phyloP scores from a whole-genome alignment of 2,888 invertebrate species.

The Trilocha varians region DNA sequence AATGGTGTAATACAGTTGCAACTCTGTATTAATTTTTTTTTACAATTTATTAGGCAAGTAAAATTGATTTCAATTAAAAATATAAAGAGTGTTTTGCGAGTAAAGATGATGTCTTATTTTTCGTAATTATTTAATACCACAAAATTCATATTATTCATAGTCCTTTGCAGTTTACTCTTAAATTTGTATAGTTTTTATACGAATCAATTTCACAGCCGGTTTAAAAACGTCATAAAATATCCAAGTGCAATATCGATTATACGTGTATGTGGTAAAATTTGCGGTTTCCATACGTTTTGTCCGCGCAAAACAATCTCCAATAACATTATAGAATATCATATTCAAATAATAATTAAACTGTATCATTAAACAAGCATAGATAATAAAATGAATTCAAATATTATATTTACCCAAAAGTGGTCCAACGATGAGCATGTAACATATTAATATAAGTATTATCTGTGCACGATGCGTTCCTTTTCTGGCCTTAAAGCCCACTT shows the following conservation, averaged over 20 bases:
- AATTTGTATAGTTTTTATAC: too few species aligned
- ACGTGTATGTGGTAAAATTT: not conserved
- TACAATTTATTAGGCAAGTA: too few species aligned
- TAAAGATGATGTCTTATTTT: too few species aligned
- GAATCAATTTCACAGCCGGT: not conserved
- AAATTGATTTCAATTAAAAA: too few species aligned
- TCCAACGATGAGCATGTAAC: slow-evolving; percentile 68
- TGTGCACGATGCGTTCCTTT: slow-evolving; percentile 49
- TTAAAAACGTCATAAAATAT: not conserved
- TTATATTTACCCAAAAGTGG: slow-evolving; percentile 63
- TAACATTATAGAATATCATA: not conserved
- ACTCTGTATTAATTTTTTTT: too few species aligned
- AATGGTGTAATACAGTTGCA: too few species aligned
- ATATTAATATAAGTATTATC: slow-evolving; percentile 55
- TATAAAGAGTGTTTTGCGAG: too few species aligned
- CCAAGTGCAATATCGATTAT: not conserved
- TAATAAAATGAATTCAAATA: slow-evolving; percentile 2
- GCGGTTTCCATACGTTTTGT: not conserved
- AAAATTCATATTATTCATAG: too few species aligned
- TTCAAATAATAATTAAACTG: not conserved
- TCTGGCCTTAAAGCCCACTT: slow-evolving; percentile 54
- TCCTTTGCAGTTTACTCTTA: too few species aligned
- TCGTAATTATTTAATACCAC: too few species aligned
- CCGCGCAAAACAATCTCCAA: not conserved
- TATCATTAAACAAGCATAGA: slow-evolving; percentile 21